phyloP scores from a whole-genome alignment of 2,888 invertebrate species.

The Scotopteryx bipunctaria region DNA sequence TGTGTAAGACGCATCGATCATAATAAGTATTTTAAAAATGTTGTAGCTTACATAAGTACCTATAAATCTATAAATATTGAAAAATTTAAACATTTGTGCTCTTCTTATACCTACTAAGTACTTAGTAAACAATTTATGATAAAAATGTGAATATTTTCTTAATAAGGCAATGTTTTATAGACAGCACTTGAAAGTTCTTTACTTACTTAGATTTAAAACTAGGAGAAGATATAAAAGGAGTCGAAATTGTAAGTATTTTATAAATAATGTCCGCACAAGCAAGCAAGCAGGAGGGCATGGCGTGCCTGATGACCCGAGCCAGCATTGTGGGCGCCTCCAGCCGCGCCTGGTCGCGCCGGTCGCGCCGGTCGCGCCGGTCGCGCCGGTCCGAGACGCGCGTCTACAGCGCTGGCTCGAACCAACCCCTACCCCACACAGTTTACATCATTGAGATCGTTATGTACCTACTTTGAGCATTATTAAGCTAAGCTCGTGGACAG shows the following conservation, averaged over 20 bases:
- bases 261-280: neutral
- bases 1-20: neutral
- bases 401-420: too few relatives aligned
- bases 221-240: conserved; percentile 40
- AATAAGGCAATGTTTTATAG: conserved; percentile 73
- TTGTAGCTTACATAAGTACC: neutral
- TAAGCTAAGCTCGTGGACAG: conserved; percentile 72
- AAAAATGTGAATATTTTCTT: conserved; percentile 58
- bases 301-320: too few relatives aligned
- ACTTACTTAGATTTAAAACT: conserved; percentile 33
- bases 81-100: conserved; percentile 58
- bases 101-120: conserved; percentile 41
- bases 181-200: conserved; percentile 59
- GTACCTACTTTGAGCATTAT: conserved; percentile 60
- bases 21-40: neutral
- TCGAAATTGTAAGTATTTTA: neutral
- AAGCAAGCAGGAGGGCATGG: too few relatives aligned
- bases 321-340: neutral
- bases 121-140: conserved; percentile 36
- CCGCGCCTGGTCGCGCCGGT: neutral
- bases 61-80: conserved; percentile 21
- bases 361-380: neutral
- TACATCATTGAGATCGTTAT: too few relatives aligned
- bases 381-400: too few relatives aligned
- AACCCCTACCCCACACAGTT: too few relatives aligned